These are phyloP conservation scores for Pelodiscus sinensis DNA, from an alignment of 2,113 vertebrate species.

Conservation along the genomic window DNA sequence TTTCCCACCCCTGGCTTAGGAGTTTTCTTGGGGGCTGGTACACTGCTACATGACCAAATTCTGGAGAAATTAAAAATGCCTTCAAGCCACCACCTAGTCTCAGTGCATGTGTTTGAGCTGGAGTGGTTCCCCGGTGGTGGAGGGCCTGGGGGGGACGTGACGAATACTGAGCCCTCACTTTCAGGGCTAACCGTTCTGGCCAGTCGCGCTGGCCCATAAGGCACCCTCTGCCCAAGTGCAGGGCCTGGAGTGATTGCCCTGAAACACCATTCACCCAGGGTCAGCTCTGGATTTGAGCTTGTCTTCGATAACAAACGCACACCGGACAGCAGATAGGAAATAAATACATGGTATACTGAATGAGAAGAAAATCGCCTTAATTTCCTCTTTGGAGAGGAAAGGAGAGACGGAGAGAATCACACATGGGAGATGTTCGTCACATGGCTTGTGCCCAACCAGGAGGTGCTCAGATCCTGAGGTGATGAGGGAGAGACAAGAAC, in stretches of 20 bases:
- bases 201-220: no score
- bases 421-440: neutral
- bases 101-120: neutral
- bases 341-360: fast-evolving
- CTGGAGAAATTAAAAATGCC: neutral
- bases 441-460: neutral
- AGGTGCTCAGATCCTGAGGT: neutral
- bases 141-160: no score
- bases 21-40: neutral
- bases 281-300: neutral
- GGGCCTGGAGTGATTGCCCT: no score
- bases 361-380: fast-evolving
- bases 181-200: no score
- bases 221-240: no score
- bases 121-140: no score
- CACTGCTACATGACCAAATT: neutral
- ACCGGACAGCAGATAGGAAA: neutral
- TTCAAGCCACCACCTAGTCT: neutral
- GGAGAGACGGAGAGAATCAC: neutral
- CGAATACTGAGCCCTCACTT: no score
- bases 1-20: neutral
- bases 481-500: neutral
- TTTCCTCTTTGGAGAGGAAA: neutral
- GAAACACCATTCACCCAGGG: no score
- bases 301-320: neutral